Base-by-base conservation (phyloP, 2,888 invertebrate species). In the Cloeon dipterum region DNA sequence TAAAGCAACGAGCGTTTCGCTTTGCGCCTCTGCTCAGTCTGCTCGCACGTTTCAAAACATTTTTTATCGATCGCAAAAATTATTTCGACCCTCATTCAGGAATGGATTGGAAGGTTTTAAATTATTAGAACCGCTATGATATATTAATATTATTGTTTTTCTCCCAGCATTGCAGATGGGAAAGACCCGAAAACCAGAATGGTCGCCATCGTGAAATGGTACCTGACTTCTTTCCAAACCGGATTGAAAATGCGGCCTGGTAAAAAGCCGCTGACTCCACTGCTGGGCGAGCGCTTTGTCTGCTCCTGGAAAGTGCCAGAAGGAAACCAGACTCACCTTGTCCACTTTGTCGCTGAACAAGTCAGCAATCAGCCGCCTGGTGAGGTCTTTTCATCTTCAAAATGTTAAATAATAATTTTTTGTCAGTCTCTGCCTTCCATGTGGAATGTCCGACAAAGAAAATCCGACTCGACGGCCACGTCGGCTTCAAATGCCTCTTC, bases 191-290 rank as follows among this genome's bases (percentile, higher is more conserved):
- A 59, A 42, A 46, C 47, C 14, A 43, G 60, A 29, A 56, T 61
- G 46, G 39, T 57, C 41, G 52, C 54, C 11, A 53, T 61, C 21
- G 44, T 61, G 23, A 54, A 59, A 42, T 62, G 62, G 62, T 62
- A 61, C 43, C 49, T 62, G n/a, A 56, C 58, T 3, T 57, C 59
- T 32, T 59, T 62, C 45, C 57, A 59, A 44, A 52, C 53, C 25
- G 57, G 56, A 18, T 46, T 52, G 17, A 47, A 50, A 40, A 45
- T 49, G 34, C 45, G 47, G 23, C 41, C 45, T 20, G 60, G 60
- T 26, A 62, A 61, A 47, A 64, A 64, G 44, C 64, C 63, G 1
- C 64, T 60, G 47, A 64, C 65, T 46, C 64, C 64, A 3, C 56
- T 64, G 26, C 54, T 64, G 32, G 64, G 64, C 3, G 64, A 64